These are phyloP conservation scores for Recurvirostra avosetta DNA, from an alignment of 2,113 vertebrate species.

Conservation along the genomic window DNA sequence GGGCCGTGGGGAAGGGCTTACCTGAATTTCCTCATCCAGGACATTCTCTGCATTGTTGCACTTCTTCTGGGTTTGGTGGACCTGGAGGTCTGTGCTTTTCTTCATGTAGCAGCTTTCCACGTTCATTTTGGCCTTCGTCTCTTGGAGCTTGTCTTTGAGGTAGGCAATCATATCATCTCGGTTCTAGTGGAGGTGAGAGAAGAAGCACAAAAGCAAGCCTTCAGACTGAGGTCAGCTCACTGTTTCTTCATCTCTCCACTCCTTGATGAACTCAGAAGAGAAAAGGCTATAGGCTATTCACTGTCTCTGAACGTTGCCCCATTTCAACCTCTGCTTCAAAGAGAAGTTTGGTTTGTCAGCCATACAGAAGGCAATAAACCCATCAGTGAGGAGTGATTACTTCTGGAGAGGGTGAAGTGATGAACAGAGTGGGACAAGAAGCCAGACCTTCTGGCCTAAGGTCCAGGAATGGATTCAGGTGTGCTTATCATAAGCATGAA, in stretches of 20 bases:
- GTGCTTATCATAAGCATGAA: background rate
- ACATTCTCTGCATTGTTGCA: conserved; percentile 66
- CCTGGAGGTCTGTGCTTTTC: conserved; percentile 71
- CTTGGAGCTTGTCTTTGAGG: conserved; percentile 78
- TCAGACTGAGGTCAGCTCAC: background rate
- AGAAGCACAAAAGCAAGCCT: background rate
- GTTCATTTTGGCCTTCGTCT: conserved; percentile 70
- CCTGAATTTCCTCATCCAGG: conserved; percentile 73
- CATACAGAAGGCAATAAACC: background rate
- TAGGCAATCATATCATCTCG: conserved; percentile 65
- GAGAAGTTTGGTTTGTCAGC: background rate
- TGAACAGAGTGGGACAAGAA: background rate
- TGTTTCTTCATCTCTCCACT: background rate
- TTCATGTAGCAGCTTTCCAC: conserved; percentile 74
- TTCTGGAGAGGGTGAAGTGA: background rate
- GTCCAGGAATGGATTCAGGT: background rate
- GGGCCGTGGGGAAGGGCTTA: background rate
- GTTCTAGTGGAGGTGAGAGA: conserved; percentile 53
- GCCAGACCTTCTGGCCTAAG: background rate
- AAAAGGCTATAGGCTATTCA: background rate
- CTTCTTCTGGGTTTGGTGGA: conserved; percentile 75
- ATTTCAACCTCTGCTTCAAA: background rate
- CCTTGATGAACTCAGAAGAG: background rate
- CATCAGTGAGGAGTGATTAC: background rate
- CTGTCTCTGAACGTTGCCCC: background rate